These are phyloP conservation scores for Mycetomoellerius zeteki DNA, from an alignment of 1,140 invertebrate species.

Conservation along the genomic window DNA sequence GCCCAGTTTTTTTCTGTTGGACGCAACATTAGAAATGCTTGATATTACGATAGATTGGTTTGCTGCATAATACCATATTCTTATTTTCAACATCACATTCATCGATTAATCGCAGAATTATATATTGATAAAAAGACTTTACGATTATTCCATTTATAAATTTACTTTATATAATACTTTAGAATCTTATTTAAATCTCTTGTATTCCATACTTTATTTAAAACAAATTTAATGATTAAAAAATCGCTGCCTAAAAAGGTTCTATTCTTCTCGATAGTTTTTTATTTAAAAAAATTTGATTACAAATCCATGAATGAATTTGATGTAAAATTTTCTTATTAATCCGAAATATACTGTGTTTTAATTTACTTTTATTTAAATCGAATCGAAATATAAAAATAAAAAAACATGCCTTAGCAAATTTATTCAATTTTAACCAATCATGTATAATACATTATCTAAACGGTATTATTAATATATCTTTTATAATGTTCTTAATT, in stretches of 20 bases:
- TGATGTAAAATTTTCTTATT: too few relatives aligned
- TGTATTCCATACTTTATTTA: not conserved
- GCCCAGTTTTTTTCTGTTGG: conserved; percentile 74
- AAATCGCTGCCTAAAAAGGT: not conserved
- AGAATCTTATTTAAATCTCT: not conserved
- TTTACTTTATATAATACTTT: not conserved
- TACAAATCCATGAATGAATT: too few relatives aligned
- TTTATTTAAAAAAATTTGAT: too few relatives aligned
- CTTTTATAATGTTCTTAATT: too few relatives aligned
- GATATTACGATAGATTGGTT: conserved; percentile 40
- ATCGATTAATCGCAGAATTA: conserved; percentile 12
- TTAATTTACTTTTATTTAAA: too few relatives aligned
- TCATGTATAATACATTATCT: too few relatives aligned
- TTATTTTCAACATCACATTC: conserved; percentile 38
- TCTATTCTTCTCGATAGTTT: not conserved
- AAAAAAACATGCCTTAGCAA: too few relatives aligned
- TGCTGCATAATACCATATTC: conserved; percentile 52
- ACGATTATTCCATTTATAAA: not conserved
- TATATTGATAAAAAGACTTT: not conserved
- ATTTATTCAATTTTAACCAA: too few relatives aligned
- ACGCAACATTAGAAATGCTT: conserved; percentile 66
- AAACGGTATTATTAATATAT: too few relatives aligned
- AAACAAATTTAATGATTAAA: not conserved
- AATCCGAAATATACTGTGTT: too few relatives aligned
- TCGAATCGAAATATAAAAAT: too few relatives aligned